Base-by-base conservation (phyloP, 1,140 invertebrate genomes). In the Dinothrombium tinctorium region DNA sequence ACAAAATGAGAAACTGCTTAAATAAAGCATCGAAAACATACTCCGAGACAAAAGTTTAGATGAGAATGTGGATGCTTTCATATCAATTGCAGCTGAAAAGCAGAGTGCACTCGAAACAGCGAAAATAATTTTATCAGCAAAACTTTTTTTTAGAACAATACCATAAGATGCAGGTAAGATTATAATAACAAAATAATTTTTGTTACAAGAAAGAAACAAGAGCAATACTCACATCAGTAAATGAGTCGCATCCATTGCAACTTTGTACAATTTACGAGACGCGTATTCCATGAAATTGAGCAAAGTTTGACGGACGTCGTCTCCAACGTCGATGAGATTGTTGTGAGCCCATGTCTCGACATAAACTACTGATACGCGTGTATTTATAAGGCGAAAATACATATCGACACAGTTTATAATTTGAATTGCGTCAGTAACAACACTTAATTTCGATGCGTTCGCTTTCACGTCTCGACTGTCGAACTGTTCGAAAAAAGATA, bases 361-460 rank as follows among this genome's bases (percentile, higher is more conserved):
- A 61, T 94, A 94, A 29, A 89, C 78, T 45, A 95, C 73, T 9
- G 83, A 83, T 19, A 92, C 76, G 48, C 84, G 66, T 15, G 87
- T 89, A 53, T 83, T 87, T 49, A 94, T 65, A 21, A 78, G 80
- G 45, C 83, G 73, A 63, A 83, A 87, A 58, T 89, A 90, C 71
- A 90, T 63, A 66, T 94, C 86, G 40, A 83, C 83, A 57, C 90
- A 89, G 62, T 94, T 92, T 37, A 82, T 83, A 49, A 90, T 81
- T 68, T 90, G 83, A 54, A 92, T 78, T 37, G 83, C 81, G 62
- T 90, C 84, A 54, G 83, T 78, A 42, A 90, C 75, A 39, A 90
- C 81, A 58, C 89, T 77, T 6, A 73, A 67, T 43, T 82, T 65
- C 28, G 76, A 84, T 45, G 80, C 78, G 60, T 87, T 87, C 15